A percentile compares a stretch with the other conserved stretches of the same genome.
Conservation (phyloP, 1,140 invertebrate species). For the Diachasmimorpha longicaudata region DNA sequence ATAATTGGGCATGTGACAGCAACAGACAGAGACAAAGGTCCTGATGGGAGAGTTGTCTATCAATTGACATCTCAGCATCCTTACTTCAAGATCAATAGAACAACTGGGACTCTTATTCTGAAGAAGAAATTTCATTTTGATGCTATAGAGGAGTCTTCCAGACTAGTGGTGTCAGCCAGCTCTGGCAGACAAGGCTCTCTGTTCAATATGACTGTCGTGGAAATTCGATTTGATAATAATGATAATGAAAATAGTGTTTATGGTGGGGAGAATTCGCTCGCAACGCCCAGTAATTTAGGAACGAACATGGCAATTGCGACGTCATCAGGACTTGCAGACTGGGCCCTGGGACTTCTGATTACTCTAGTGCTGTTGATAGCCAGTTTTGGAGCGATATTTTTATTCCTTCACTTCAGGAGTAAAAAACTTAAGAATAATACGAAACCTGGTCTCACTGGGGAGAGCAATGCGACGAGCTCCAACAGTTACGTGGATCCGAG, state of each 20-base stretch:
- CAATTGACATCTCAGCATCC: conserved; percentile 81
- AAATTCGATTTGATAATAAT: conserved; percentile 71
- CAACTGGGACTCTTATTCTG: conserved; percentile 84
- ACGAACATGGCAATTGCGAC: conserved; percentile 64
- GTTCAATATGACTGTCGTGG: conserved; percentile 84
- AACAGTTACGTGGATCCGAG: conserved; percentile 84
- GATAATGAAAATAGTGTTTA: conserved; percentile 50
- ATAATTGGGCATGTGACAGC: conserved; percentile 87
- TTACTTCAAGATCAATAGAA: conserved; percentile 90
- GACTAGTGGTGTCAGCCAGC: conserved; percentile 82
- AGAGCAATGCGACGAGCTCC: conserved; percentile 70
- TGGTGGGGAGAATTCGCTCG: conserved; percentile 76
- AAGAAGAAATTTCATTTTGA: conserved; percentile 77
- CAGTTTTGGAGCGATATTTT: background rate
- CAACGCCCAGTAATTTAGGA: conserved; percentile 63
- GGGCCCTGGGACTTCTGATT: conserved; percentile 85
- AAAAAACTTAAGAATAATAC: conserved; percentile 70
- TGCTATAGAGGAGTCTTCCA: conserved; percentile 67
- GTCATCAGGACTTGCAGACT: conserved; percentile 77
- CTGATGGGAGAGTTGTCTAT: conserved; percentile 90
- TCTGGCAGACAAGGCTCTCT: conserved; percentile 86
- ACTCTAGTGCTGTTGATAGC: conserved; percentile 74
- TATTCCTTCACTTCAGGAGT: background rate
- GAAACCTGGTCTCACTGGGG: conserved; percentile 75
- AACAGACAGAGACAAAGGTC: conserved; percentile 87